phyloP scores from a whole-genome alignment of 2,888 invertebrate genomes.

The Endotricha flammealis region DNA sequence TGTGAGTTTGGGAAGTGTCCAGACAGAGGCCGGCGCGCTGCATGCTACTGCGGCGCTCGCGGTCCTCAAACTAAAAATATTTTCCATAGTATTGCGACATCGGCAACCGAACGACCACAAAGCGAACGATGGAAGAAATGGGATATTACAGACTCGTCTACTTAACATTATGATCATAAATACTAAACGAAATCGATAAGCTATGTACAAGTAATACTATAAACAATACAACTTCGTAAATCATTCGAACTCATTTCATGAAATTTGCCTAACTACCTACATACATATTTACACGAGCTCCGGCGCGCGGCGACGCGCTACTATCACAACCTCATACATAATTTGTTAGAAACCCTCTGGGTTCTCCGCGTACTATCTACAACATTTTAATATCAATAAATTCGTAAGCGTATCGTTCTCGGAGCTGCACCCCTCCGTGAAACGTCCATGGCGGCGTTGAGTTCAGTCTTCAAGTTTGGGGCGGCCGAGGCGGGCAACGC shows the following conservation, averaged over 20 bases:
- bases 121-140: not conserved
- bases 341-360: not conserved
- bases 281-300: not conserved
- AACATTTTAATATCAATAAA: conserved; percentile 26
- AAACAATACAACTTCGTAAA: not conserved
- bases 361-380: conserved; percentile 8
- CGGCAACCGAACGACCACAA: not conserved
- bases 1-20: too few relatives aligned
- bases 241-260: not conserved
- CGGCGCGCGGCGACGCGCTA: not conserved
- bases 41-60: not conserved
- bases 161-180: not conserved
- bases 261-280: not conserved
- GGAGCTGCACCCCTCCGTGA: conserved; percentile 10
- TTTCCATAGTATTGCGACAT: conserved; percentile 2
- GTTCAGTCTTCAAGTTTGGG: conserved; percentile 23
- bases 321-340: conserved; percentile 12
- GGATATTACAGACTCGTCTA: not conserved
- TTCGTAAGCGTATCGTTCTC: conserved; percentile 19
- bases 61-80: not conserved
- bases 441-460: conserved; percentile 17
- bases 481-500: not conserved
- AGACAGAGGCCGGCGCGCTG: not conserved
- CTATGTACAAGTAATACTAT: conserved; percentile 1
- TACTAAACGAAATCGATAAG: not conserved